Base-by-base conservation (phyloP, 1,140 invertebrate genomes). In the Temnothorax longispinosus region DNA sequence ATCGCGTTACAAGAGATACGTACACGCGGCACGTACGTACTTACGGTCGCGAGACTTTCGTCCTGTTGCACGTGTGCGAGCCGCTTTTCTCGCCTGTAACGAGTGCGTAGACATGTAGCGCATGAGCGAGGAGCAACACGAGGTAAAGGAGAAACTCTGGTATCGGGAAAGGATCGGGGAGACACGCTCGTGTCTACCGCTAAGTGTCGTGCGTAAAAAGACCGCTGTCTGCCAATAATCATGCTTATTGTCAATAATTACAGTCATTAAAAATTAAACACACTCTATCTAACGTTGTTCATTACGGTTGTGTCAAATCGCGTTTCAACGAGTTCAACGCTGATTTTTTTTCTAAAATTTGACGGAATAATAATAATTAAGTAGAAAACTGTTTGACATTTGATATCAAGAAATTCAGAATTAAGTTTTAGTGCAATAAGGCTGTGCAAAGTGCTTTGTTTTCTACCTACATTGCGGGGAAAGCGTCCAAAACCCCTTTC, bases 41-140 rank as follows among this genome's bases (percentile, higher is more conserved):
- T 27, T 27, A 27, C 64, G 64, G 62, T 13, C 50, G 27, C 41
- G 32, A 18, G n/a, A 81, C 67, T 84, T 75, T 84, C 27, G 27
- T 27, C 69, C 47, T 75, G 71, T 74, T 60, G 60, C 58, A 65
- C 58, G 3, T 21, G 47, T 32, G 60, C 60, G 18, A 77, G 35
- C 47, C 38, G 5, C 54, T 82, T 60, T 81, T 86, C 64, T 69
- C 41, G 77, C 75, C 32, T 86, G 21, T 69, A 80, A 85, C 47
- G 80, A 74, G 69, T 75, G 69, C 69, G 69, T 74, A 47, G 71
- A 62, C 80, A 84, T 75, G 80, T 74, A 75, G 52, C 69, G 54
- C 69, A 60, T 27, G 27, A 84, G 41, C 21, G 38, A 72, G 35
- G 65, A 71, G 62, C 41, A 62, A 54, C 62, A 64, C n/a, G 18